A percentile compares a stretch with the other conserved stretches of the same genome.
phyloP scores from a whole-genome alignment of 2,113 vertebrate genomes.

The Aldabrachelys gigantea region DNA sequence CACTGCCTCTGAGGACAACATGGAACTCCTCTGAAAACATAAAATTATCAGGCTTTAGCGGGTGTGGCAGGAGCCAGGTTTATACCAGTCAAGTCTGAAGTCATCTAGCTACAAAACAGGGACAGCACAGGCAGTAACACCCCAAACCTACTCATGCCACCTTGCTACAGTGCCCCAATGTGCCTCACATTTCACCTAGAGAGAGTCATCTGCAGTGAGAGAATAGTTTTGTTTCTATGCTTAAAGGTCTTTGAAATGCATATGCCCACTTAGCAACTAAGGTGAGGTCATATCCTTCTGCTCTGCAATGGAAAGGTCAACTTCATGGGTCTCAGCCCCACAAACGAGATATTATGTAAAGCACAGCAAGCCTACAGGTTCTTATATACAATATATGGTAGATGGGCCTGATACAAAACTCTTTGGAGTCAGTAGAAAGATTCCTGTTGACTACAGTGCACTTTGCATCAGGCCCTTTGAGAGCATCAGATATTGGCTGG shows the following conservation, averaged over 20 bases:
- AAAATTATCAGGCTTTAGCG: neutral
- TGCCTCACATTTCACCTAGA: neutral
- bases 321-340: neutral
- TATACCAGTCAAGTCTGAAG: neutral
- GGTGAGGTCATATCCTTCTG: neutral
- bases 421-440: neutral
- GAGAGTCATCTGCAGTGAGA: accelerated
- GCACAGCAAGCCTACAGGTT: neutral
- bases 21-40: constrained; percentile 88
- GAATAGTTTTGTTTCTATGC: neutral
- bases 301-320: neutral
- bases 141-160: neutral
- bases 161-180: neutral
- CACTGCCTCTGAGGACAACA: constrained; percentile 89
- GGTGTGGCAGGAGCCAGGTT: accelerated
- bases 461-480: neutral
- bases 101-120: neutral
- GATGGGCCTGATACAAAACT: neutral
- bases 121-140: neutral
- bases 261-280: neutral
- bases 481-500: neutral
- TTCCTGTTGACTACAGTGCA: neutral
- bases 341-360: neutral
- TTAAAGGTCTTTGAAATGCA: neutral
- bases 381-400: neutral